Evolutionary conservation across 2,113 vertebrate species (phyloP).

Genomic region (Smithornis capensis): DNA sequence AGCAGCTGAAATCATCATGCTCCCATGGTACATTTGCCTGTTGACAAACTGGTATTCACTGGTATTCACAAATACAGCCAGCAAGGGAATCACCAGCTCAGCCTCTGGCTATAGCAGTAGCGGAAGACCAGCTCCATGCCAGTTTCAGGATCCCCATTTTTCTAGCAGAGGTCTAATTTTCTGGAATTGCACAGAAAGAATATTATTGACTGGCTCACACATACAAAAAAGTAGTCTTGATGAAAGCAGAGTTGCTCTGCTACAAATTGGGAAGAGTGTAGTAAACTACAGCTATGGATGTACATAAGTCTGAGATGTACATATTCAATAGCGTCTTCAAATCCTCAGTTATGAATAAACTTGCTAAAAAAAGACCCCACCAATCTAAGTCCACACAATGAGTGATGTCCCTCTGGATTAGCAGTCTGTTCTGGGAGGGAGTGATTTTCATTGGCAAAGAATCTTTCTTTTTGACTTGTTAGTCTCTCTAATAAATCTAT

Average conservation of each 20-base stretch:
- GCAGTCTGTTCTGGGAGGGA: neutral
- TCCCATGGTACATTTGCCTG: neutral
- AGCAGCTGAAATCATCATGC: neutral
- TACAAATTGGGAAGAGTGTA: neutral
- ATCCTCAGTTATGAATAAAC: conserved; percentile 11
- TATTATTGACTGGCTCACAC: neutral
- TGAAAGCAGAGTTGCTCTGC: neutral
- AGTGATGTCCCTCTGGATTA: neutral
- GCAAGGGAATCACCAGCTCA: neutral
- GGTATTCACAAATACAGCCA: neutral
- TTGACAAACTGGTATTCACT: neutral
- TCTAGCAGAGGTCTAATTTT: neutral
- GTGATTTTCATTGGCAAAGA: conserved; percentile 27
- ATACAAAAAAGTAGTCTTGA: neutral
- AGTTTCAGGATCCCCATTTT: neutral
- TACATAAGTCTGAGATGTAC: neutral
- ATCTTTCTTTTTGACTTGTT: conserved; percentile 52
- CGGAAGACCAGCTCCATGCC: neutral
- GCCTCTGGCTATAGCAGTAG: neutral
- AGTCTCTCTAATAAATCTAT: conserved; percentile 60
- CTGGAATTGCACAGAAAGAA: neutral
- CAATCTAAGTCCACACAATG: neutral
- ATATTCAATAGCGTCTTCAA: conserved; percentile 4
- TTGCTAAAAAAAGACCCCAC: neutral
- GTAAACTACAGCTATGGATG: neutral